Base-by-base conservation (phyloP, 1,140 invertebrate species). In the Heterodera schachtii region DNA sequence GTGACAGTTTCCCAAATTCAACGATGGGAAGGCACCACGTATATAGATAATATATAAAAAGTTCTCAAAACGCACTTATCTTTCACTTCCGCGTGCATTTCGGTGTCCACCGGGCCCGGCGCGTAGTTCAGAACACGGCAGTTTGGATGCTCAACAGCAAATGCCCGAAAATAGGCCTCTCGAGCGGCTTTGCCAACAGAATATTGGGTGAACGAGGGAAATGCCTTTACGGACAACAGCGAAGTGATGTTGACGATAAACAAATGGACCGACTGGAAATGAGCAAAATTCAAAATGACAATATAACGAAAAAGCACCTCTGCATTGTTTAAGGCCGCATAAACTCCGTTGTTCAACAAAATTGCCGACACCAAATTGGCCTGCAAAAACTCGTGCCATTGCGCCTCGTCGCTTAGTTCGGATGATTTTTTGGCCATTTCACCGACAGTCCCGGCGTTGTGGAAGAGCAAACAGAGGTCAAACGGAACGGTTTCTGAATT, bases 391-490 rank as follows among this genome's bases (percentile, higher is more conserved):
- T 92, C 70, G 31, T 87, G 78, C 70, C 91, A 82, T 69, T 89
- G 85, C 16, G 70, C 47, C 4, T 84, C 81, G 78, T 88, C 90
- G 77, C 92, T 91, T 91, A 94, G 93, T 57, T 92, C 90, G 19
- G 83, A 84, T 93, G 92, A 82, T 90, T 83, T 90, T 84, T 94
- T 92, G 0, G 92, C 90, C 44, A 94, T 88, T 90, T 94, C 93
- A n/a, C 95, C 95, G 49, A 96, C 85, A 1, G 94, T 93, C 4
- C 94, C 96, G 9, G 94, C 95, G 93, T 97, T 98, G 88, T 98
- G 95, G 78, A 97, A 92, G 19, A 98, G 92, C 5, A 96, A 89
- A 44, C 92, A 92, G 77, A 93, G 92, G 74, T 94, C 91, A 87
- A 94, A 95, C 21, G 57, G 60, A 16, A 41, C 43, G 11, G 44